These are phyloP conservation scores for Agrypnia vestita DNA, from an alignment of 1,140 invertebrate genomes.

Conservation along the genomic window DNA sequence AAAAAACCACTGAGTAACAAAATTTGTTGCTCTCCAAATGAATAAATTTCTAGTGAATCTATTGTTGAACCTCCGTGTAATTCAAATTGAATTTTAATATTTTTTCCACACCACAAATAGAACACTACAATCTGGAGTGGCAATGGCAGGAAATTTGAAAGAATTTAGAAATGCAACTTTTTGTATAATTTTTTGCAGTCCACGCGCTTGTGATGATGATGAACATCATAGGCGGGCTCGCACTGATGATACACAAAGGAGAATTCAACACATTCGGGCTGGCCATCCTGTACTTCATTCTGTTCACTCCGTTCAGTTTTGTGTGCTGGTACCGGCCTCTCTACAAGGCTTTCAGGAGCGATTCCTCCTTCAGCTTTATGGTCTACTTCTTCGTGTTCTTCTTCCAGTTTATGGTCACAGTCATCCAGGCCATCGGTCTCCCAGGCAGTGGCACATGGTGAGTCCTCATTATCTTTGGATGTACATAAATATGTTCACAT, in stretches of 20 bases:
- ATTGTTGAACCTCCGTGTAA: too few relatives aligned
- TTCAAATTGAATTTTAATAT: too few relatives aligned
- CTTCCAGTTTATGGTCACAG: constrained; percentile 94
- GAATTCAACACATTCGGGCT: constrained; percentile 89
- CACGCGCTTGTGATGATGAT: constrained; percentile 89
- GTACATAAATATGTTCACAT: too few relatives aligned
- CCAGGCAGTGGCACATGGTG: constrained; percentile 86
- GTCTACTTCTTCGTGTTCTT: constrained; percentile 99
- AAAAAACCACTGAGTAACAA: too few relatives aligned
- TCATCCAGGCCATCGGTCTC: constrained; percentile 92
- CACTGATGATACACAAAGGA: constrained; percentile 78
- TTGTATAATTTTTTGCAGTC: constrained; percentile 77
- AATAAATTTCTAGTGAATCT: too few relatives aligned
- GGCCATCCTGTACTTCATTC: constrained; percentile 89
- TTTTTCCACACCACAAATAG: too few relatives aligned
- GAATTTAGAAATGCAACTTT: too few relatives aligned
- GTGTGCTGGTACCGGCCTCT: constrained; percentile 92
- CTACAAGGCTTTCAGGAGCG: constrained; percentile 86
- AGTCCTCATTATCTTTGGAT: constrained; percentile 64
- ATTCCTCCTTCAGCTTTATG: constrained; percentile 99
- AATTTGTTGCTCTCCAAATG: too few relatives aligned
- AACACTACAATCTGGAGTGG: too few relatives aligned
- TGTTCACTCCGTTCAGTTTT: constrained; percentile 98
- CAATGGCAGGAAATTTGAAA: too few relatives aligned
- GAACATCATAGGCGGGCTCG: constrained; percentile 90